Percentiles rank a stretch among this genome's conserved stretches.
These are phyloP conservation scores for Chondrilla cf. caribensis DNA, from an alignment of 37 sponge, comb jelly and placozoan genomes.

Conservation along the genomic window DNA sequence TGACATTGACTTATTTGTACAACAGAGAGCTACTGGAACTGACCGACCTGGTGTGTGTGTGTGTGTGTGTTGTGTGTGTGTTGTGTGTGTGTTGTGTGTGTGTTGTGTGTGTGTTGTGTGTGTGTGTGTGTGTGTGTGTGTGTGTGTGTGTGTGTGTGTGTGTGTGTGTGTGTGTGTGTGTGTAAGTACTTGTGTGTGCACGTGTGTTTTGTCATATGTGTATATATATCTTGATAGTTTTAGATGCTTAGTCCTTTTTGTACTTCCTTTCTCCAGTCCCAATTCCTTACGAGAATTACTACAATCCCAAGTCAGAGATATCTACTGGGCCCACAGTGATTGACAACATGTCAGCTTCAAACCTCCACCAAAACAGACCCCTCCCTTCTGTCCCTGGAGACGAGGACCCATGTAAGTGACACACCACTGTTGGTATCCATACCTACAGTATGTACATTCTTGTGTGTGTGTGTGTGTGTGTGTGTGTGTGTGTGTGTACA, in stretches of 20 bases:
- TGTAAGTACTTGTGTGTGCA: too few relatives aligned
- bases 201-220: too few relatives aligned
- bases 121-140: not conserved
- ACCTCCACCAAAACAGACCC: slow-evolving; percentile 26
- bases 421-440: not conserved
- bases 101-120: not conserved
- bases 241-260: too few relatives aligned
- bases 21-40: slow-evolving; percentile 52
- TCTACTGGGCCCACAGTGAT: not conserved
- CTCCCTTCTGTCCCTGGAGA: slow-evolving; percentile 25
- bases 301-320: slow-evolving; percentile 43
- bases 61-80: not conserved
- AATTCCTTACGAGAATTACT: slow-evolving; percentile 81
- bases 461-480: too few relatives aligned
- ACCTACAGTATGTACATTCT: too few relatives aligned
- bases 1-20: slow-evolving; percentile 88
- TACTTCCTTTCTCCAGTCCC: too few relatives aligned
- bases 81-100: not conserved
- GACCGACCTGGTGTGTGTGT: slow-evolving; percentile 57
- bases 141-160: slow-evolving; percentile 5
- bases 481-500: too few relatives aligned
- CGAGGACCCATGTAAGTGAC: not conserved
- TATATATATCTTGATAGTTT: too few relatives aligned
- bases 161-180: not conserved
- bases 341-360: not conserved